These are phyloP conservation scores for Mamestra brassicae DNA, from an alignment of 2,888 invertebrate genomes.

Conservation along the genomic window DNA sequence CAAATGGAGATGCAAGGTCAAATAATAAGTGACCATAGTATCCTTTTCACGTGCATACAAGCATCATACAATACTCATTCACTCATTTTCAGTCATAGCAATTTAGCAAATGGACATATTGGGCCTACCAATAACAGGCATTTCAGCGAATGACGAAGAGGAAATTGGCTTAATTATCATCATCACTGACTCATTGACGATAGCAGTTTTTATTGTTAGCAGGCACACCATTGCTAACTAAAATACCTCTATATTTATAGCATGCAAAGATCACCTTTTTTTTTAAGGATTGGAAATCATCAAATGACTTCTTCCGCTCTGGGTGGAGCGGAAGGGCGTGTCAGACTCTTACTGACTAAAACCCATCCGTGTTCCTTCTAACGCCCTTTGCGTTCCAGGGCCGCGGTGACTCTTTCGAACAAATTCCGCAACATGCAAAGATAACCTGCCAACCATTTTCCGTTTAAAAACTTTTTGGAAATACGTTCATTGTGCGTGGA, in stretches of 20 bases:
- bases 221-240: neutral
- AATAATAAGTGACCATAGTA: neutral
- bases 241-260: neutral
- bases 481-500: too few relatives aligned
- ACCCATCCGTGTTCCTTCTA: too few relatives aligned
- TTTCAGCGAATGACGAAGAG: constrained; percentile 8
- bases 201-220: neutral
- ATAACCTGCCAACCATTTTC: too few relatives aligned
- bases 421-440: too few relatives aligned
- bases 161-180: constrained; percentile 31
- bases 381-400: too few relatives aligned
- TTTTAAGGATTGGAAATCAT: too few relatives aligned
- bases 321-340: too few relatives aligned
- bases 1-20: neutral
- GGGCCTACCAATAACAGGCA: constrained; percentile 1
- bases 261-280: too few relatives aligned
- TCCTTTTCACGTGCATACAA: neutral
- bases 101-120: constrained; percentile 19
- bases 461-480: too few relatives aligned
- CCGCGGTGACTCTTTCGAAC: too few relatives aligned
- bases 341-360: too few relatives aligned
- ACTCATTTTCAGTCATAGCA: neutral
- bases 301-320: too few relatives aligned
- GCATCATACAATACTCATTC: neutral
- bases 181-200: neutral